These are phyloP conservation scores for Pteronotus mesoamericanus DNA, from an alignment of 2,797 vertebrate genomes.

Conservation along the genomic window DNA sequence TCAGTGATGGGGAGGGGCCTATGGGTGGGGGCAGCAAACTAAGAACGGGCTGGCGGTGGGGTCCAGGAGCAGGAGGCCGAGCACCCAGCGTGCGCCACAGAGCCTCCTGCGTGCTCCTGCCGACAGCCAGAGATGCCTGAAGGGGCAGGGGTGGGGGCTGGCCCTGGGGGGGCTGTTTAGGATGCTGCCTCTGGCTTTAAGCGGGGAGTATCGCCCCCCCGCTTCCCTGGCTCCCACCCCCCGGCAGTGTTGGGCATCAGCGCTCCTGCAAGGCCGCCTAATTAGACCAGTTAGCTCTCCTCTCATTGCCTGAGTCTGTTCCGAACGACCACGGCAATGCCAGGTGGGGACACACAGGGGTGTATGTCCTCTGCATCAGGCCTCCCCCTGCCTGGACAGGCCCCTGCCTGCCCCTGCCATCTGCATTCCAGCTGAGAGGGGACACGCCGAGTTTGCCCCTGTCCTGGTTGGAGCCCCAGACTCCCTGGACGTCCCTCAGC, in stretches of 20 bases:
- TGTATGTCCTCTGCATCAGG: background rate
- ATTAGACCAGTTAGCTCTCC: background rate
- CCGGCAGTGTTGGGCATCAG: background rate
- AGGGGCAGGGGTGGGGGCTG: no score
- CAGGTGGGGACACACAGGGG: background rate
- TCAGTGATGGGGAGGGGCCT: background rate
- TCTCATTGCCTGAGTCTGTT: background rate
- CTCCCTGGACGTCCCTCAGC: background rate
- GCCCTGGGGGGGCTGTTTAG: background rate
- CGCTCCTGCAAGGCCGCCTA: background rate
- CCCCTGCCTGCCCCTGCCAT: background rate
- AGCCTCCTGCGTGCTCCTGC: background rate
- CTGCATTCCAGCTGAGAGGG: background rate
- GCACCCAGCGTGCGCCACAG: rapidly evolving
- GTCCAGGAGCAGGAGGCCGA: background rate
- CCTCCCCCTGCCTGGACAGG: background rate
- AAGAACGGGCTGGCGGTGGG: background rate
- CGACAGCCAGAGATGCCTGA: background rate
- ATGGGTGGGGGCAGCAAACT: background rate
- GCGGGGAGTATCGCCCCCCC: background rate
- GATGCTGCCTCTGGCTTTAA: background rate
- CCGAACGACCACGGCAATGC: background rate
- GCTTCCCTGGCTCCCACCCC: no score
- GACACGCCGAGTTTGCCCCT: background rate
- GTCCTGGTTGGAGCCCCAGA: background rate